Evolutionary conservation across 37 sponge, comb jelly and placozoan genomes (phyloP).

Genomic region (Theonella swinhoei): DNA sequence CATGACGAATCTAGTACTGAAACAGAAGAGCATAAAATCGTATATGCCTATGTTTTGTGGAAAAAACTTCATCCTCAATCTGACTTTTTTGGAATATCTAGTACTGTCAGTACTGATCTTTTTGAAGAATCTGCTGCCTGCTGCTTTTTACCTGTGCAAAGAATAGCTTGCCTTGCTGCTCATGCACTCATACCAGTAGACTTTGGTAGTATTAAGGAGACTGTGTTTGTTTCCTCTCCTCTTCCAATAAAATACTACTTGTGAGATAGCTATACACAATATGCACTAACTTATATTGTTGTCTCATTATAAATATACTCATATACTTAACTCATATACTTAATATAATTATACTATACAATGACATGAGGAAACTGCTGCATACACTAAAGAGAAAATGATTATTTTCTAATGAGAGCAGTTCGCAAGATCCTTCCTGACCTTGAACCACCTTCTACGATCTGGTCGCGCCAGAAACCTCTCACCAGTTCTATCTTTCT

Average conservation of each 20-base stretch:
- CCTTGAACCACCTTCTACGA: neutral
- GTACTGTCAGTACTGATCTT: constrained; percentile 11
- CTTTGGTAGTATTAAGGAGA: constrained; percentile 6
- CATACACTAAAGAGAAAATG: too few relatives aligned
- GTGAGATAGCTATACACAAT: neutral
- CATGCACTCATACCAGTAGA: constrained; percentile 13
- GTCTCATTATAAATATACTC: neutral
- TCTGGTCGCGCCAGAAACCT: neutral
- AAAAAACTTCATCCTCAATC: too few relatives aligned
- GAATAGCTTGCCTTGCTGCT: constrained; percentile 34
- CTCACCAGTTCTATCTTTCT: neutral
- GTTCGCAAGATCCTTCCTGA: neutral
- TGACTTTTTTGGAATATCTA: constrained; percentile 32
- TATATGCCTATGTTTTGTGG: constrained; percentile 42
- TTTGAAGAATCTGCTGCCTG: neutral
- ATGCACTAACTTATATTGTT: neutral
- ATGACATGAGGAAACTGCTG: too few relatives aligned
- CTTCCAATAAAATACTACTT: constrained; percentile 25
- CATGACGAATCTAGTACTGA: neutral
- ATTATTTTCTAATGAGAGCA: neutral
- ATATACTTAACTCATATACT: too few relatives aligned
- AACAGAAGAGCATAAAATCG: neutral
- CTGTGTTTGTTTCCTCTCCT: constrained; percentile 44
- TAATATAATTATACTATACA: too few relatives aligned
- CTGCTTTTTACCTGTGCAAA: constrained; percentile 52